Conservation (phyloP, 2,797 vertebrate genomes). For the Vespertilio murinus region DNA sequence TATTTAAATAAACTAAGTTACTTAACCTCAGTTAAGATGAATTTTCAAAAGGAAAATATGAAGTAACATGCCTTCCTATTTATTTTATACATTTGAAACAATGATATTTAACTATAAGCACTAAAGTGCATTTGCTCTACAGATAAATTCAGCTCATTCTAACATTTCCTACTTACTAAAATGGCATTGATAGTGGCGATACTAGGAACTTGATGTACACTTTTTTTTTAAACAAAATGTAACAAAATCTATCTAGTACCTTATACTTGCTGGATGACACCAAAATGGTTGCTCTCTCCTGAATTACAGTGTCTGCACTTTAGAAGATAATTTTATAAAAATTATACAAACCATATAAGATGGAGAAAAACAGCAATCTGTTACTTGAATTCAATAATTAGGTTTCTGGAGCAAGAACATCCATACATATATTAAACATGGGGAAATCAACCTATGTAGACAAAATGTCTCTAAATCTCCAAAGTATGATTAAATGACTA, state of each 20-base stretch:
- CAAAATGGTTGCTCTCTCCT: background rate
- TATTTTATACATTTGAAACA: background rate
- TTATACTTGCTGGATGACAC: background rate
- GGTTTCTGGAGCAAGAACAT: background rate
- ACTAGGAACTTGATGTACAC: background rate
- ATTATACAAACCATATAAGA: background rate
- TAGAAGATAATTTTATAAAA: background rate
- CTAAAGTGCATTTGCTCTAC: background rate
- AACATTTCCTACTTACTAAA: background rate
- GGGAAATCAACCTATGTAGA: background rate
- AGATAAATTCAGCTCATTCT: background rate
- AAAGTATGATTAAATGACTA: conserved; percentile 6
- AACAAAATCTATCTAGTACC: background rate
- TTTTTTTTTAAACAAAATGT: background rate
- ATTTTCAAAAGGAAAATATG: background rate
- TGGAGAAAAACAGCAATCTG: background rate
- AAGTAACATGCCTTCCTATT: background rate
- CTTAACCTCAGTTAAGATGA: background rate
- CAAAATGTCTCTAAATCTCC: conserved; percentile 12
- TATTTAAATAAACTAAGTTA: background rate
- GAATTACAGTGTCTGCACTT: background rate
- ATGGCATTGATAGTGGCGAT: background rate
- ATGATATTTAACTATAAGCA: background rate
- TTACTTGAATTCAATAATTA: background rate
- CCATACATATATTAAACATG: background rate